Conservation (phyloP, 1,140 invertebrate genomes). For the Monomorium pharaonis region DNA sequence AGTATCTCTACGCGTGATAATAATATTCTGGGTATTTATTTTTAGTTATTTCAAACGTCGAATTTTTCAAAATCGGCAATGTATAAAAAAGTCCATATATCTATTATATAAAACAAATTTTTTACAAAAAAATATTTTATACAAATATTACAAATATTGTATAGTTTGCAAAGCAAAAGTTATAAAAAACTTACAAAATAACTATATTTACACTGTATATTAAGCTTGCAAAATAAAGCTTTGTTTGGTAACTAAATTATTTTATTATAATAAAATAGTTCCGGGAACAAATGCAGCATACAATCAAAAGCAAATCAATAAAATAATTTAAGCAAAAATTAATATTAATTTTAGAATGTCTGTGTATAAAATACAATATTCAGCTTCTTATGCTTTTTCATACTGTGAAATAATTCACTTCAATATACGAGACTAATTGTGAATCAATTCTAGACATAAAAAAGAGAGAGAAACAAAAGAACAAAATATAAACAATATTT, state of each 20-base stretch:
- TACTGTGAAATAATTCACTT: neutral
- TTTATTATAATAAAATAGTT: neutral
- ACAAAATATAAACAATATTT: neutral
- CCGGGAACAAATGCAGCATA: neutral
- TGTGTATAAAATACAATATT: neutral
- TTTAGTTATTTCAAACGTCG: conserved; percentile 5
- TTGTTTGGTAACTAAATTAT: neutral
- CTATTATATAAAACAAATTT: neutral
- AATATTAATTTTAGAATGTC: neutral
- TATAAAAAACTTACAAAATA: neutral
- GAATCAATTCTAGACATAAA: neutral
- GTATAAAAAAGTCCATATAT: too few relatives aligned
- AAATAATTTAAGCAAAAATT: neutral
- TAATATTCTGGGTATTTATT: conserved; percentile 66
- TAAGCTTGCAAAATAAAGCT: neutral
- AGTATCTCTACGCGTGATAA: conserved; percentile 57
- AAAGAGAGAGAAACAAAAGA: neutral
- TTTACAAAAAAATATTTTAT: neutral
- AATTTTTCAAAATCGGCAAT: neutral
- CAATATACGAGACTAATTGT: neutral
- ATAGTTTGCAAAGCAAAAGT: neutral
- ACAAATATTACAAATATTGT: neutral
- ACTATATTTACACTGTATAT: neutral
- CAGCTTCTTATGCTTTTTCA: neutral
- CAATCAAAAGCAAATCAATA: neutral